Conservation (phyloP, 2,797 vertebrate species). For the Tiaroga cobitis region DNA sequence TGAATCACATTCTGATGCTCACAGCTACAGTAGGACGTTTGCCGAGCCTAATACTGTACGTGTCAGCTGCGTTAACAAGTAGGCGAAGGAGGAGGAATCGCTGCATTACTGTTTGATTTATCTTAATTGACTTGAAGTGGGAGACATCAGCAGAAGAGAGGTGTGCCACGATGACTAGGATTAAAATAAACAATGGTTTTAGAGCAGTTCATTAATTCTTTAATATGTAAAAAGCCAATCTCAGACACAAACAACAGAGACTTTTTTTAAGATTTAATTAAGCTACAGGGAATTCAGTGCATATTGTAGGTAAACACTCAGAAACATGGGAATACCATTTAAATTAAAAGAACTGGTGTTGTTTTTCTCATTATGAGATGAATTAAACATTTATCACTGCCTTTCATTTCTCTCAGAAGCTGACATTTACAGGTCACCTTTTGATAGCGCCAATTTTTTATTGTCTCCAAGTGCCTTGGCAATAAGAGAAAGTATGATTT, state of each 20-base stretch:
- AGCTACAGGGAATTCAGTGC: slow-evolving; percentile 81
- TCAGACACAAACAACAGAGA: slow-evolving; percentile 73
- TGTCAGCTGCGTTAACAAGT: slow-evolving; percentile 50
- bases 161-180: slow-evolving; percentile 70
- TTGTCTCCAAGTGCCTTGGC: slow-evolving; percentile 31
- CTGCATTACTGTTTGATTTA: slow-evolving; percentile 38
- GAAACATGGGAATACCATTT: slow-evolving; percentile 77
- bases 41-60: slow-evolving; percentile 36
- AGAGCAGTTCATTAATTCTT: slow-evolving; percentile 80
- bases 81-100: not conserved
- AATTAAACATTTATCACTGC: slow-evolving; percentile 80
- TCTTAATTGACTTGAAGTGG: slow-evolving; percentile 62
- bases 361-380: slow-evolving; percentile 80
- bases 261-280: slow-evolving; percentile 79
- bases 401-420: slow-evolving; percentile 73
- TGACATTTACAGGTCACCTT: slow-evolving; percentile 76
- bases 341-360: slow-evolving; percentile 79
- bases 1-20: slow-evolving; percentile 55
- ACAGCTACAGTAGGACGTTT: slow-evolving; percentile 42
- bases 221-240: slow-evolving; percentile 76
- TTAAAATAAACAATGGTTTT: slow-evolving; percentile 79
- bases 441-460: slow-evolving; percentile 58
- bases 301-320: slow-evolving; percentile 83
- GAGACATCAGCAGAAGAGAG: slow-evolving; percentile 65
- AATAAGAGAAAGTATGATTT: slow-evolving; percentile 32